Conservation (phyloP, 1,140 invertebrate genomes). For the Drosophila santomea region DNA sequence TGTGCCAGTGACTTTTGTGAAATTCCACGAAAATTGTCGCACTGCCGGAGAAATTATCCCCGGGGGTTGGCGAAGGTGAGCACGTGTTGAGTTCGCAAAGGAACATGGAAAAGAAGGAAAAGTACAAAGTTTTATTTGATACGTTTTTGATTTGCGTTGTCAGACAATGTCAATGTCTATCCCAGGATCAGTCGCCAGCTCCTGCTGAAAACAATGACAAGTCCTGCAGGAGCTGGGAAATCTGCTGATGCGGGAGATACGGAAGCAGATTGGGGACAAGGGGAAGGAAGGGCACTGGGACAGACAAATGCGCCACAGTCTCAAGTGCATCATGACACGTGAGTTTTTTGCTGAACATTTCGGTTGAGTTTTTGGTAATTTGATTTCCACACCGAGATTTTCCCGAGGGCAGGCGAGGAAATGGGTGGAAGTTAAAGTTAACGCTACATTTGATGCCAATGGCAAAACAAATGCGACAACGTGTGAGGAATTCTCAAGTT, state of each 20-base stretch:
- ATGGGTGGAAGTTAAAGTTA: slow-evolving; percentile 53
- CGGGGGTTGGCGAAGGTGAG: slow-evolving; percentile 13
- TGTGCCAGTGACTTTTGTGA: slow-evolving; percentile 38
- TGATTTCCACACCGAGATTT: slow-evolving; percentile 71
- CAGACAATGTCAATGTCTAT: slow-evolving; percentile 70
- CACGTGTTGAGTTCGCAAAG: slow-evolving; percentile 74
- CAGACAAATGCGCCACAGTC: slow-evolving; percentile 66
- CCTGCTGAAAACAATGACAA: slow-evolving; percentile 46
- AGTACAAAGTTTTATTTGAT: slow-evolving; percentile 78
- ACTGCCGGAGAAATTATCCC: slow-evolving; percentile 41
- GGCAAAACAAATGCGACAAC: slow-evolving; percentile 57
- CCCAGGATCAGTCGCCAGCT: slow-evolving; percentile 31
- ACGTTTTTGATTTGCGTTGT: slow-evolving; percentile 79
- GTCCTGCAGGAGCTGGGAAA: slow-evolving; percentile 52
- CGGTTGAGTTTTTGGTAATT: slow-evolving; percentile 63
- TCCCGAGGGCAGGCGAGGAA: slow-evolving; percentile 9
- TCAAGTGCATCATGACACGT: slow-evolving; percentile 80
- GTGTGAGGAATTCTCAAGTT: slow-evolving; percentile 68
- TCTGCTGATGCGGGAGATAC: not conserved
- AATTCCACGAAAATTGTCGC: slow-evolving; percentile 62
- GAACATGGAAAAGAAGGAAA: slow-evolving; percentile 34
- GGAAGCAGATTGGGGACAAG: not conserved
- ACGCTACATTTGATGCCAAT: slow-evolving; percentile 73
- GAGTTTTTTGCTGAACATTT: slow-evolving; percentile 50
- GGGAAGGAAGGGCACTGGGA: not conserved